These are phyloP conservation scores for Characodon lateralis DNA, from an alignment of 2,797 vertebrate species.

Conservation along the genomic window DNA sequence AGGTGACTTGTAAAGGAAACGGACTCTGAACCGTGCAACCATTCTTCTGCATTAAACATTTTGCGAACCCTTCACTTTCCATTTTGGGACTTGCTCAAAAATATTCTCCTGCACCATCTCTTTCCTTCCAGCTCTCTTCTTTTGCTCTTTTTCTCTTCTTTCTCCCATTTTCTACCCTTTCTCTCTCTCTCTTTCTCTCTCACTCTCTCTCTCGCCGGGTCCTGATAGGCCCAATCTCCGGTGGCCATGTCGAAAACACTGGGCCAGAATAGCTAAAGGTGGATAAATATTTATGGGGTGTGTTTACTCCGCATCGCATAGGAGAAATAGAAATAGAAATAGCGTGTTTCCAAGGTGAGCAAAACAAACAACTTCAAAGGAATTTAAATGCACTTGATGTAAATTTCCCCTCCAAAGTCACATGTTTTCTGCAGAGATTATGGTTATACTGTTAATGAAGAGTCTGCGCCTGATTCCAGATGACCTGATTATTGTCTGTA, in stretches of 20 bases:
- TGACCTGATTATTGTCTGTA: slow-evolving; percentile 73
- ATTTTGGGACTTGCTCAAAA: slow-evolving; percentile 51
- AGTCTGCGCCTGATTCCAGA: slow-evolving; percentile 55
- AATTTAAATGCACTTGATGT: slow-evolving; percentile 76
- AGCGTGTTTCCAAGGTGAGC: slow-evolving; percentile 81
- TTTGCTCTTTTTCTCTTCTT: neutral
- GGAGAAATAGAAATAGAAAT: slow-evolving; percentile 76
- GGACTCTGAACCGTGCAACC: slow-evolving; percentile 50
- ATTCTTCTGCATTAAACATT: slow-evolving; percentile 69
- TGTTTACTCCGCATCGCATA: slow-evolving; percentile 73
- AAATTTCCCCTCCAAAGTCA: slow-evolving; percentile 67
- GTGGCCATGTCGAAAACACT: slow-evolving; percentile 73
- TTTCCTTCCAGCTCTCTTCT: neutral
- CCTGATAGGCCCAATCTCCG: slow-evolving; percentile 73
- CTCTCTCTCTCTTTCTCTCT: neutral
- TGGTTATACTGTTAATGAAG: slow-evolving; percentile 65
- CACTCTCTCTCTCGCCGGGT: slow-evolving; percentile 34
- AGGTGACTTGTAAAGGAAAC: slow-evolving; percentile 59
- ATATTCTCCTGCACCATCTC: slow-evolving; percentile 43
- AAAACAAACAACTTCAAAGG: slow-evolving; percentile 84
- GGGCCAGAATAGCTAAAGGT: slow-evolving; percentile 76
- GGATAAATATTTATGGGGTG: slow-evolving; percentile 82
- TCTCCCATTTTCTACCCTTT: neutral
- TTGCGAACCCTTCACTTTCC: slow-evolving; percentile 49
- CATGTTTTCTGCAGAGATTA: slow-evolving; percentile 66